These are phyloP conservation scores for Syngnathus scovelli DNA, from an alignment of 2,113 vertebrate species.

Conservation along the genomic window DNA sequence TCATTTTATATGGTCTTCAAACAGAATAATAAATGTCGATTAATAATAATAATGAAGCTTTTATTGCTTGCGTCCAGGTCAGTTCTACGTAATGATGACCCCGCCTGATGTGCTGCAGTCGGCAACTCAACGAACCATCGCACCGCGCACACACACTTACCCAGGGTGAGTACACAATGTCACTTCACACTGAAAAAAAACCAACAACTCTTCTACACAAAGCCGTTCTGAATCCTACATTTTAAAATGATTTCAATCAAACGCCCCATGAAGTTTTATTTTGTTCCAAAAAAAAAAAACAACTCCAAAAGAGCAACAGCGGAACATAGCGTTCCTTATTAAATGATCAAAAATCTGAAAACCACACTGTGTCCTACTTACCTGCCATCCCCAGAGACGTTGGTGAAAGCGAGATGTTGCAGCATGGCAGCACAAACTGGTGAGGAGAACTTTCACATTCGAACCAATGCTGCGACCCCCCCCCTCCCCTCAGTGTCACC, in stretches of 20 bases:
- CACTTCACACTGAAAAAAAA: no score
- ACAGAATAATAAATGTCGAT: not conserved
- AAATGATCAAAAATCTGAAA: slow-evolving; percentile 47
- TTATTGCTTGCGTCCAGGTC: slow-evolving; percentile 58
- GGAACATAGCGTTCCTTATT: slow-evolving; percentile 18
- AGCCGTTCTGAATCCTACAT: not conserved
- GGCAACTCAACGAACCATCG: slow-evolving; percentile 77
- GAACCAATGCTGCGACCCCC: slow-evolving; percentile 13
- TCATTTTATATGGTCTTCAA: not conserved
- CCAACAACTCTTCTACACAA: no score
- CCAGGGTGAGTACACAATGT: slow-evolving; percentile 72
- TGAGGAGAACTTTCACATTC: slow-evolving; percentile 67
- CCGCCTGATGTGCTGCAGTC: slow-evolving; percentile 84
- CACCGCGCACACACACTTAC: slow-evolving; percentile 84
- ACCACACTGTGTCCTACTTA: slow-evolving; percentile 65
- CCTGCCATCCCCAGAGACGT: slow-evolving; percentile 74
- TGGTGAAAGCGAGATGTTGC: slow-evolving; percentile 71
- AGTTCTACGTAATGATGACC: slow-evolving; percentile 94
- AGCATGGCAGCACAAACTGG: slow-evolving; percentile 70
- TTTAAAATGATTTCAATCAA: not conserved
- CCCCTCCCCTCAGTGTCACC: not conserved
- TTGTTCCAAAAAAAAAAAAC: slow-evolving; percentile 1
- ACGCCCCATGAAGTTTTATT: not conserved
- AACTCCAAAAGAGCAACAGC: not conserved
- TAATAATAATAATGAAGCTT: not conserved